Base-by-base conservation (phyloP, 2,113 vertebrate species). In the Petroica traversi region DNA sequence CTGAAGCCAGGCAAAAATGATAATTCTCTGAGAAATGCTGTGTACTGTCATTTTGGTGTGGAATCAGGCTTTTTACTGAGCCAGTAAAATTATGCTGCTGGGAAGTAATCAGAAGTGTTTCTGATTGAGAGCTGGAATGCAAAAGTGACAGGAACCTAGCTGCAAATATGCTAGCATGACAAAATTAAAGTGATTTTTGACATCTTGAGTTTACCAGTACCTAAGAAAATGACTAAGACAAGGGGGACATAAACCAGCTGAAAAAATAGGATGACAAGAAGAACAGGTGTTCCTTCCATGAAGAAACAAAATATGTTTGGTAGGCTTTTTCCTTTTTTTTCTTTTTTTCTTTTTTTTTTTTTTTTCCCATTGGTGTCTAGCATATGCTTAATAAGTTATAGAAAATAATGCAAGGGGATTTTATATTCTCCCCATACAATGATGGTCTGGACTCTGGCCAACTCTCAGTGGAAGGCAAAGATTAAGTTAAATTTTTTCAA, bases 401-500 rank as follows among this genome's bases (percentile, higher is more conserved):
- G 38, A 58, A 90, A 91, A 73, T 10, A n/a, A 11, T 43, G 38
- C 33, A 55, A 36, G 29, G 77, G 58, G 29, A 82, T 88, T 94
- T 94, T 52, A 38, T 72, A 82, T 73, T 94, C 62, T 78, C 73
- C 85, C 40, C 9, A 14, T 76, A 93, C 0, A 11, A 19, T 58
- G 71, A 84, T 51, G 81, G 34, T 75, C 87, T 72, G 88, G 78
- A 93, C 72, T 78, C 54, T 88, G 61, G 59, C 33, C 74, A 89
- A 57, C 69, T 95, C 87, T 91, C 93, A 76, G 78, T 72, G 87
- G 94, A 95, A 89, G 54, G 40, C 51, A 92, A 94, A 79, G 72
- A 95, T 95, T 95, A 94, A 94, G 88, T 93, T 82, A 93, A 58
- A 55, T 77, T 88, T 96, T 94, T 94, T 73, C 67, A 92, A 91